Base-by-base conservation (phyloP, 2,797 vertebrate genomes). In the Melanotaenia parkinsoni region DNA sequence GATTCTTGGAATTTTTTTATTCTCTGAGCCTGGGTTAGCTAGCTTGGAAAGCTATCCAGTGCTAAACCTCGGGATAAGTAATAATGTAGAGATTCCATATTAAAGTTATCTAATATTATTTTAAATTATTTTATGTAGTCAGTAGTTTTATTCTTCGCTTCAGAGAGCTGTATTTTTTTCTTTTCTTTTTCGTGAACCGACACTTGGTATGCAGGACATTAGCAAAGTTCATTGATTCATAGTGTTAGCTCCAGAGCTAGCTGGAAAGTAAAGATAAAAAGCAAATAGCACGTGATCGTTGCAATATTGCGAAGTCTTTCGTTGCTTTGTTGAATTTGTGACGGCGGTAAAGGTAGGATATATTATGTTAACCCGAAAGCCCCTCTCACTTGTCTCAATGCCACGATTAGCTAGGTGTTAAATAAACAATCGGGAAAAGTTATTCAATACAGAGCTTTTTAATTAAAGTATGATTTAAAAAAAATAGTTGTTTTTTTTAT, bases 201-300 rank as follows among this genome's bases (percentile, higher is more conserved):
- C 63, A 69, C 74, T 84, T 79, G 37, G 68, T 60, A 59, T 81
- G 62, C 69, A 72, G 70, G 71, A 79, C 38, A 40, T 63, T 51
- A 76, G 65, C 82, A 71, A 90, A 86, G 82, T 91, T 89, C 84
- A 93, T 91, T 93, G 91, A 93, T 89, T 91, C 76, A 64, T 12
- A 77, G 11, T 63, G 72, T 79, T 90, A 82, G 88, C 86, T 38
- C 1, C 9, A 35, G 2, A 28, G 81, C 80, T 89, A 81, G 37
- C 64, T 43, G 66, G 1, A 18, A 76, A 80, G 8, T 75, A 37
- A 61, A 33, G 13, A 71, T 62, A 56, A 16, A 45, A 45, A 74
- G 0, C 1, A 63, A 3, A 63, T 57, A 1, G 20, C 1, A 32
- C 24, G 4, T 50, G 60, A 58, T 30, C 12, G 11, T 38, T 14